Evolutionary conservation across 2,888 invertebrate species (phyloP).

Genomic region (Spisula subtruncata): DNA sequence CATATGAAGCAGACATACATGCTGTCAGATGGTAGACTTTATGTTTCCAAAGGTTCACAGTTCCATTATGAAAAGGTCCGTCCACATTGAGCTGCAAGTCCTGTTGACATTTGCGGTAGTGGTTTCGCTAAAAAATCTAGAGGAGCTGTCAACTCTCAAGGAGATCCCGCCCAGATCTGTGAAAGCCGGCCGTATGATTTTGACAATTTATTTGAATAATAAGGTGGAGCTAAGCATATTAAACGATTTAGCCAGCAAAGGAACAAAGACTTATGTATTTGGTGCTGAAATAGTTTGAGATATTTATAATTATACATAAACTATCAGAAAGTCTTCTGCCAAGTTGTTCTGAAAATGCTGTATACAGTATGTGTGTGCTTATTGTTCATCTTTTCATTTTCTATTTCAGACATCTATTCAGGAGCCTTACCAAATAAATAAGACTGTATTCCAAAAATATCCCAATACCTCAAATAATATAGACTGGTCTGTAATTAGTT

Average conservation of each 20-base stretch:
- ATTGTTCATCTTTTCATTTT: not conserved
- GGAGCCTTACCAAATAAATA: too few species aligned
- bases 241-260: not conserved
- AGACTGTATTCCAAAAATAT: too few species aligned
- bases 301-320: not conserved
- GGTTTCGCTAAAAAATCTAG: too few species aligned
- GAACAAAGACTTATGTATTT: not conserved
- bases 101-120: too few species aligned
- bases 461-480: too few species aligned
- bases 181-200: too few species aligned
- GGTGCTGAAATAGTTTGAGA: not conserved
- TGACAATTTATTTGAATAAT: not conserved
- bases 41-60: constrained; percentile 90
- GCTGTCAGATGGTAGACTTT: constrained; percentile 69
- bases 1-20: constrained; percentile 55
- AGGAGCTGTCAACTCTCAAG: not conserved
- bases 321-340: not conserved
- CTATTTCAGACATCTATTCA: too few species aligned
- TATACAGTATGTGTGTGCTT: not conserved
- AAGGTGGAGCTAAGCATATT: not conserved
- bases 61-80: constrained; percentile 98
- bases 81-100: constrained; percentile 92
- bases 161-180: too few species aligned
- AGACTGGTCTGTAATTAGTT: too few species aligned
- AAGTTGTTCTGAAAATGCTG: not conserved